Base-by-base conservation (phyloP, 2,797 vertebrate species). In the Falco peregrinus region DNA sequence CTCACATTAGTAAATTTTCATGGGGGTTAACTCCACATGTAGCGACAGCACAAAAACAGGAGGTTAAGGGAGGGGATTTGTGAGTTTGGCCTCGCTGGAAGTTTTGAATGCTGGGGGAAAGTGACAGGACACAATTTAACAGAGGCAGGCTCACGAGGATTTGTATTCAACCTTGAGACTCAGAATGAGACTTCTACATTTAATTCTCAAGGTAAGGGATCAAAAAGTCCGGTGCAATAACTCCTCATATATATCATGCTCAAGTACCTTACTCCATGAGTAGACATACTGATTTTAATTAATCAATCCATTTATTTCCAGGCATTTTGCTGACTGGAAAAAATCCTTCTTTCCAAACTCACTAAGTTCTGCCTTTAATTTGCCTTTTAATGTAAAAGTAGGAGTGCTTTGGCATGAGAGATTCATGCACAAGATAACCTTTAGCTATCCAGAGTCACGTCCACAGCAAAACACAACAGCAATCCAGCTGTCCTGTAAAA, bases 121-220 rank as follows among this genome's bases (percentile, higher is more conserved):
- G 21, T 76, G 92, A 86, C 77, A 86, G 35, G 45, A 89, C 50
- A 57, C 63, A 78, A 81, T 75, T 75, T 68, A 76, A 50, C 21
- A 71, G 21, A 6, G 51, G 12, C 33, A 4, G 8, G 51, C 41
- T 88, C 63, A 65, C 1, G 2, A 86, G 67, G 59, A 94, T 92
- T 92, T 94, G 83, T 89, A 65, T 76, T 90, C 84, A 90, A 75
- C 67, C 85, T 95, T 87, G 86, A 87, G 80, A 59, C 47, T 41
- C 13, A 93, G 82, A 89, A 61, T 45, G 60, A 85, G 65, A 90
- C 24, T 90, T 86, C 28, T 50, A 56, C 15, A 64, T 81, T 95
- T 94, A 81, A 81, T 89, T 95, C 69, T 90, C 68, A 80, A 87
- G 84, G 70, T 51, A 59, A 87, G 22, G 31, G 48, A 92, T 81